Evolutionary conservation across 2,113 vertebrate species (phyloP), one percentile per base, ranked within the genome.

Genomic region (Egretta garzetta): DNA sequence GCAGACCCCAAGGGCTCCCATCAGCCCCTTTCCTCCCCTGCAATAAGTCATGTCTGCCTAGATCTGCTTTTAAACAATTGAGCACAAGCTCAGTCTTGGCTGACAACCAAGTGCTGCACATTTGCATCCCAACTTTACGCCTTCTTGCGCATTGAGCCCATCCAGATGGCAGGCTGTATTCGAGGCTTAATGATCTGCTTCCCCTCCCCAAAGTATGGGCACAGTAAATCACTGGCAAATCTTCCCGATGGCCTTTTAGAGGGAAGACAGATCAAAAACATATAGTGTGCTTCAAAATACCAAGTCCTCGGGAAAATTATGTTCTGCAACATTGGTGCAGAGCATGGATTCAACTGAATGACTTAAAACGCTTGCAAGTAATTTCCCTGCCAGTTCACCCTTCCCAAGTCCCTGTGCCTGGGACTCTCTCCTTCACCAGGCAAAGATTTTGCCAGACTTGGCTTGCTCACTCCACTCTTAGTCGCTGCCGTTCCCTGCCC

Each of bases 101-200:
- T 77, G 41, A 92, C 82, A 79, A 90, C 87, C 81, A 95, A 95
- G 80, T 55, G 28, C 80, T 70, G 37, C 67, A 93, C 79, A 95
- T 95, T 93, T 90, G 58, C 92, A 90, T 93, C 84, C 85, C 92
- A 94, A 77, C 90, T 94, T 97, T 88, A 92, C 17, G 47, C 96
- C 79, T 96, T 93, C 88, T 70, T 96, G 90, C 2, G 1, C 94
- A 88, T 26, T 80, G 82, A 97, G 79, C 79, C 88, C 79, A 74
- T 92, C 92, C 94, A 96, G 92, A 94, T 90, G 95, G 92, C 71
- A 93, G 74, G 84, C 85, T 86, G 94, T 76, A 85, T 94, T 94
- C 1, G 1, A 95, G 55, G 56, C 84, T 96, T 96, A 93, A 96
- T 93, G 87, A 93, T 94, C 84, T 94, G 87, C 66, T 90, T 91